These are phyloP conservation scores for Rhamphomyia laevipes DNA, from an alignment of 2,888 invertebrate genomes.

Conservation along the genomic window DNA sequence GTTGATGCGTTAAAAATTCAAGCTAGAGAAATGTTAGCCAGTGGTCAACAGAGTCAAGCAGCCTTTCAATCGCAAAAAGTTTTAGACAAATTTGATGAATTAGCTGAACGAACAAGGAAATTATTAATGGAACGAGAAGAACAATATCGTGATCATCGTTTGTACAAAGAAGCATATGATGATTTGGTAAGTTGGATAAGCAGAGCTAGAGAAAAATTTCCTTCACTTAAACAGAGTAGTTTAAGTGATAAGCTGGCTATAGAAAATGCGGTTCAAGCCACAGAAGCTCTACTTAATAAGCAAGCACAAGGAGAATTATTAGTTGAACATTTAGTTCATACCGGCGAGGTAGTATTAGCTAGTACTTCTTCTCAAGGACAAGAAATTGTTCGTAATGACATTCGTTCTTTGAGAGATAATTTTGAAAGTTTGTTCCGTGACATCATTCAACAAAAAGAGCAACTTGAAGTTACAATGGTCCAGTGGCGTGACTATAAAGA, in stretches of 20 bases:
- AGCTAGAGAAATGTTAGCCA: slow-evolving; percentile 73
- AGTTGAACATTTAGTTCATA: slow-evolving; percentile 75
- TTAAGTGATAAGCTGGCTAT: slow-evolving; percentile 78
- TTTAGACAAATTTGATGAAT: slow-evolving; percentile 67
- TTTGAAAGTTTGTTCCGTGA: slow-evolving; percentile 78
- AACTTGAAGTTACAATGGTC: slow-evolving; percentile 65
- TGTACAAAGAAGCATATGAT: slow-evolving; percentile 85
- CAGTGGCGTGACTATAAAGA: slow-evolving; percentile 89
- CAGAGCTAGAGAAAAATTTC: slow-evolving; percentile 78
- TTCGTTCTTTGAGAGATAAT: slow-evolving; percentile 70
- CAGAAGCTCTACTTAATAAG: slow-evolving; percentile 74
- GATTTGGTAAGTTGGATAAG: slow-evolving; percentile 81
- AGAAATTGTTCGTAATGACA: slow-evolving; percentile 69
- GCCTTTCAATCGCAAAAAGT: slow-evolving; percentile 77
- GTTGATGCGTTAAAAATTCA: slow-evolving; percentile 76
- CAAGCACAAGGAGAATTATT: slow-evolving; percentile 82
- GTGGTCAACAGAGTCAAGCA: slow-evolving; percentile 72
- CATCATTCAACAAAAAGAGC: slow-evolving; percentile 71
- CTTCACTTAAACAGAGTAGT: slow-evolving; percentile 71
- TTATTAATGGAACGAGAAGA: slow-evolving; percentile 67
- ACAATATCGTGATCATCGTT: slow-evolving; percentile 75
- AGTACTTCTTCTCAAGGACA: slow-evolving; percentile 73
- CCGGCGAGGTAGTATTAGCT: slow-evolving; percentile 75
- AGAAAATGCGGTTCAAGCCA: slow-evolving; percentile 77
- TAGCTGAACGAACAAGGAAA: slow-evolving; percentile 66